Percentiles rank a stretch among this genome's conserved stretches.
phyloP scores from a whole-genome alignment of 2,888 invertebrate genomes.

The Chorisops tibialis region DNA sequence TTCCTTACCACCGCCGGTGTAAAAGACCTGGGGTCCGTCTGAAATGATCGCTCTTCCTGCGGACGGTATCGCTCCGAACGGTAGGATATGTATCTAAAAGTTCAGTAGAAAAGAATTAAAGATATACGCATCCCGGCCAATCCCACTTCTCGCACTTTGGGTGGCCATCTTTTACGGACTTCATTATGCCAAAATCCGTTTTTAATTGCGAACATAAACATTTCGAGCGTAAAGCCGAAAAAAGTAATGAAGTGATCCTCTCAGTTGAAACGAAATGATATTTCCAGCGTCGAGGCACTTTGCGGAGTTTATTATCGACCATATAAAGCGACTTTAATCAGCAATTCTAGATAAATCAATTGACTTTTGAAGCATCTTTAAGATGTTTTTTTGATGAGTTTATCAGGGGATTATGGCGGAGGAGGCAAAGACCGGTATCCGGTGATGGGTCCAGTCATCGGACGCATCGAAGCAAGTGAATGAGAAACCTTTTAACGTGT shows the following conservation, averaged over 20 bases:
- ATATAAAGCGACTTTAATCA: constrained; percentile 6
- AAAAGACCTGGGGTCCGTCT: too few relatives aligned
- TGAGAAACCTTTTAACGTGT: constrained; percentile 10
- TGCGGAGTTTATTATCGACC: neutral
- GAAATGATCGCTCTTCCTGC: too few relatives aligned
- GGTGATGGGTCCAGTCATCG: too few relatives aligned
- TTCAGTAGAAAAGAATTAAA: too few relatives aligned
- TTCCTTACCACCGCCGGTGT: too few relatives aligned
- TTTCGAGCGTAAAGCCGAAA: neutral
- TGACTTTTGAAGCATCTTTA: constrained; percentile 7
- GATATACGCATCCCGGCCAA: neutral
- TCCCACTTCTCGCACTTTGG: constrained; percentile 15
- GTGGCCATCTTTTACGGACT: constrained; percentile 29
- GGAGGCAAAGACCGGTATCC: too few relatives aligned
- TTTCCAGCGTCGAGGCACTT: too few relatives aligned
- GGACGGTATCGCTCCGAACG: too few relatives aligned
- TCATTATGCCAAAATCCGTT: constrained; percentile 29
- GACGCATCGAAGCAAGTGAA: neutral
- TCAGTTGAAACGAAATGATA: too few relatives aligned
- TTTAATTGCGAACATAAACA: constrained; percentile 4
- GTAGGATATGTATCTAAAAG: too few relatives aligned
- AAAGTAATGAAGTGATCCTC: too few relatives aligned
- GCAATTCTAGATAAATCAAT: constrained; percentile 8
- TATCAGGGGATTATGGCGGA: neutral
- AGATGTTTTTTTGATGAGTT: neutral